phyloP scores from a whole-genome alignment of 53 echinoderm and acorn worm genomes.

The Arbacia lixula region DNA sequence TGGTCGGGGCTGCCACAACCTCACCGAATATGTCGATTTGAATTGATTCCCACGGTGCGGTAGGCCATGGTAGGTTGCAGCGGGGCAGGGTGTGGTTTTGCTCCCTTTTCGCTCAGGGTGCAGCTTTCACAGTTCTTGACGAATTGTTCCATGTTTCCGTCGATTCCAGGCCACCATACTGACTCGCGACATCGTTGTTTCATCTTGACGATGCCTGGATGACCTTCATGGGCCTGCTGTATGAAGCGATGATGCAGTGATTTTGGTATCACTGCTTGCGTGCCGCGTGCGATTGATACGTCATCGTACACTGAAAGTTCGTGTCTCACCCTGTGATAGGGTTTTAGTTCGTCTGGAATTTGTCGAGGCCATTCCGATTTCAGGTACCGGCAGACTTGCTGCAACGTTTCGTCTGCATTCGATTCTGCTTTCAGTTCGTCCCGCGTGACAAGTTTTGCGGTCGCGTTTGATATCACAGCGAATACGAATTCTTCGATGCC shows the following conservation, averaged over 20 bases:
- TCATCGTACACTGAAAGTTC: conserved; percentile 59
- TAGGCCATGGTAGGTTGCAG: conserved; percentile 58
- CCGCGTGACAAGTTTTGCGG: conserved; percentile 22
- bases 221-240: conserved; percentile 58
- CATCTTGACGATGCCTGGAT: conserved; percentile 70
- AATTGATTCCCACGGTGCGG: conserved; percentile 55
- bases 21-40: conserved; percentile 68
- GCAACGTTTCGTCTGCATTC: conserved; percentile 15
- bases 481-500: conserved; percentile 21
- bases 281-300: conserved; percentile 27
- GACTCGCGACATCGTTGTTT: conserved; percentile 60
- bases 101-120: conserved; percentile 50
- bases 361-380: no score
- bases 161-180: conserved; percentile 78
- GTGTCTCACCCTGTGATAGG: conserved; percentile 30
- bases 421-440: conserved; percentile 39
- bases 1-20: conserved; percentile 53
- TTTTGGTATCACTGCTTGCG: conserved; percentile 59
- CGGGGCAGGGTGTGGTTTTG: conserved; percentile 40
- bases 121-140: conserved; percentile 52
- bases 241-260: conserved; percentile 39
- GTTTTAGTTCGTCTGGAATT: no score
- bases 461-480: conserved; percentile 10
- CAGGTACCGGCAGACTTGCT: no score
- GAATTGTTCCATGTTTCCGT: conserved; percentile 17